Conservation (phyloP, 1,140 invertebrate species). For the Caenorhabditis remanei region DNA sequence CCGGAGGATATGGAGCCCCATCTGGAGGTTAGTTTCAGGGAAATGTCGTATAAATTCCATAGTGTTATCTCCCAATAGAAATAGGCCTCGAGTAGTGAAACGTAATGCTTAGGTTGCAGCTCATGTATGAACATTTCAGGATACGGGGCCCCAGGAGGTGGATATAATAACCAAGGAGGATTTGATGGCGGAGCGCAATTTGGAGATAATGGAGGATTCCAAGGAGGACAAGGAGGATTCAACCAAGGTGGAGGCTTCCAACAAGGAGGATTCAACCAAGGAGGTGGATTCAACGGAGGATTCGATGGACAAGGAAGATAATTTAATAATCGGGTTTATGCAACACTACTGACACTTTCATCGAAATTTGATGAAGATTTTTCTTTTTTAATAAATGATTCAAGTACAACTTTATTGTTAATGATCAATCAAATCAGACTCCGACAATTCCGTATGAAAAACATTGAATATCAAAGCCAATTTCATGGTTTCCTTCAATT, state of each 20-base stretch:
- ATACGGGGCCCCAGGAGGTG: slow-evolving; percentile 25
- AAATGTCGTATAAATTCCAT: too few species aligned
- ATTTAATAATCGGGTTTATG: not conserved
- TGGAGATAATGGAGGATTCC: slow-evolving; percentile 20
- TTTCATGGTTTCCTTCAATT: too few species aligned
- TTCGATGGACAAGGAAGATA: slow-evolving; percentile 27
- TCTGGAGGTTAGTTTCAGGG: slow-evolving; percentile 10
- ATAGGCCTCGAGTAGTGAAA: too few species aligned
- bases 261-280: slow-evolving; percentile 34
- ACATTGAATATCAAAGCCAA: too few species aligned
- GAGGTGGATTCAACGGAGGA: slow-evolving; percentile 20
- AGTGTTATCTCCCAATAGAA: too few species aligned
- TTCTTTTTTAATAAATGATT: too few species aligned
- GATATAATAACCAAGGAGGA: slow-evolving; percentile 28
- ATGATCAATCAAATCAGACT: too few species aligned
- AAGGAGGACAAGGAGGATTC: slow-evolving; percentile 28
- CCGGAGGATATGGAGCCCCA: slow-evolving; percentile 45
- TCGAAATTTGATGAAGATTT: too few species aligned
- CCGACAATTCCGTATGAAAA: too few species aligned
- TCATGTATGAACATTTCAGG: not conserved
- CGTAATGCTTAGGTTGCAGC: too few species aligned
- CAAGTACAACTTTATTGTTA: too few species aligned
- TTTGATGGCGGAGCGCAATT: slow-evolving; percentile 11
- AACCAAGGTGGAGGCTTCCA: slow-evolving; percentile 45
- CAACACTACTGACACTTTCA: too few species aligned